Conservation (phyloP, 1,140 invertebrate genomes). For the Anoplolepis gracilipes region DNA sequence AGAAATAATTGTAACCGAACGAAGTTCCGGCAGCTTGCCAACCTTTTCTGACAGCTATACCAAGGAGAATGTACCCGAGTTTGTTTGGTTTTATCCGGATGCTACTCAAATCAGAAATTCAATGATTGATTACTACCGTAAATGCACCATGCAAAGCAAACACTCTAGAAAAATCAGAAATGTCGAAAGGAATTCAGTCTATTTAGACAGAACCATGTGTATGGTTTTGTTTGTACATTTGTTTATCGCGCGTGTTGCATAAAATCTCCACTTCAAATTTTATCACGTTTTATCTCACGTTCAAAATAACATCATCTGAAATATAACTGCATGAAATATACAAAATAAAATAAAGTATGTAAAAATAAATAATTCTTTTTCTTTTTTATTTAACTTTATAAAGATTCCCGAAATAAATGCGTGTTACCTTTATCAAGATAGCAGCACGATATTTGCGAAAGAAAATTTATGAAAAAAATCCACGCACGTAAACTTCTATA, state of each 20-base stretch:
- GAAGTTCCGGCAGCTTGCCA: neutral
- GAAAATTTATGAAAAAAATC: neutral
- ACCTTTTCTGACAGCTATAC: neutral
- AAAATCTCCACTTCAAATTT: neutral
- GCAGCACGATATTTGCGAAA: neutral
- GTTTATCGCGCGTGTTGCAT: neutral
- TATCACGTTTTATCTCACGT: neutral
- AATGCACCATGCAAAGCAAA: neutral
- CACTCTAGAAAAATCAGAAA: neutral
- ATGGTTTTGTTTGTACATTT: neutral
- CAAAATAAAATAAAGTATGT: neutral
- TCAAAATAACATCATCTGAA: slow-evolving; percentile 2
- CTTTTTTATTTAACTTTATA: slow-evolving; percentile 5
- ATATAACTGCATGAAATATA: neutral
- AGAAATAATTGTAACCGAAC: neutral
- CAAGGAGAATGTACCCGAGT: neutral
- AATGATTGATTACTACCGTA: neutral
- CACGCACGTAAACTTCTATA: neutral
- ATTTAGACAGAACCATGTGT: slow-evolving; percentile 29
- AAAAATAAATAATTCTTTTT: slow-evolving; percentile 27
- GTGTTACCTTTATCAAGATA: neutral
- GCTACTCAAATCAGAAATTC: neutral
- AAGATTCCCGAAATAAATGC: slow-evolving; percentile 16
- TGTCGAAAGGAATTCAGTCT: neutral
- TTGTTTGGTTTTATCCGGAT: neutral